Evolutionary conservation across 1,140 invertebrate species (phyloP), one percentile per base, ranked within the genome.

Genomic region (Nasonia longicornis): DNA sequence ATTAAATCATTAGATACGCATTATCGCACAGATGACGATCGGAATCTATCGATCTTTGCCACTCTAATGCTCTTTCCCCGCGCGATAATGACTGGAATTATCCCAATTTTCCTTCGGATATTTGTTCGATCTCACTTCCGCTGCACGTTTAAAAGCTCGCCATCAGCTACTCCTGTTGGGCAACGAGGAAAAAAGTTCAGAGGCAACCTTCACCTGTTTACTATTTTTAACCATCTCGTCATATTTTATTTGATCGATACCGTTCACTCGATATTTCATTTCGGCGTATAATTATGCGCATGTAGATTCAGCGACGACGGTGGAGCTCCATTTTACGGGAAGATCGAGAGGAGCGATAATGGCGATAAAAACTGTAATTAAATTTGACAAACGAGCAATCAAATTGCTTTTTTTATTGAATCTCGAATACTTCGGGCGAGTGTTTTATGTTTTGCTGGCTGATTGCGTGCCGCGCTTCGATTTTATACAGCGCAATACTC

Each of bases 1-100:
- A 87, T 88, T 87, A 87, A 87, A 88, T 88, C 83, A 85, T 89
- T 88, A 87, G 83, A 84, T 83, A 84, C 84, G 77, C 87, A 87
- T 89, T 88, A 88, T 83, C 83, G 83, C 48, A 81, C 83, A 64
- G 82, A 85, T 84, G 84, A 81, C 75, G 86, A 88, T 87, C 84
- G 85, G n/a, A 31, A 82, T 83, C 83, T 84, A 86, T 88, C 85
- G 86, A 87, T 88, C 85, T 82, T 85, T 82, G 83, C 80, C 79
- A 64, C 82, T 87, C 31, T 71, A 63, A 71, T 71, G 38, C 77
- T 4, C 38, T 31, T 29, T 52, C 45, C 2, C 26, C 35, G 3
- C n/a, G 52, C n/a, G 52, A 64, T n/a, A 79, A 79, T 45, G 11
- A 64, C 69, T 42, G 70, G 35, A 80, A 80, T 74, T 67, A 74